Base-by-base conservation (phyloP, 2,888 invertebrate species). In the Adelognathus sp. region DNA sequence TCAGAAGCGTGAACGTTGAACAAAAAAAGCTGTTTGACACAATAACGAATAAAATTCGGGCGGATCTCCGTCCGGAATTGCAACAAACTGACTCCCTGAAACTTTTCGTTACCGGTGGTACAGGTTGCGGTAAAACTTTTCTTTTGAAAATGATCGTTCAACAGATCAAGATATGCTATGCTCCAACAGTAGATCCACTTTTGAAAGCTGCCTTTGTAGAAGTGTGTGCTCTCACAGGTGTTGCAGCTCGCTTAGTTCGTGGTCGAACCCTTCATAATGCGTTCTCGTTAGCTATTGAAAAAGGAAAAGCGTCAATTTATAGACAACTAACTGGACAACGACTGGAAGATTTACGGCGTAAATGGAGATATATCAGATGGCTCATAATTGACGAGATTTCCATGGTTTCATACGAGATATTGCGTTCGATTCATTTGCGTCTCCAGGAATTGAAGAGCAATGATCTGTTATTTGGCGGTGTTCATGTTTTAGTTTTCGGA, bases 81-180 rank as follows among this genome's bases (percentile, higher is more conserved):
- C 33, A 61, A 21, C 39, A 27, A 52, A n/a, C 39, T 29, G 71
- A 76, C 6, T 64, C 85, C 16, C 64, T 86, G 46, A 70, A 70
- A 39, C 60, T 87, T 6, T 86, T 88, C 77, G 83, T 88, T 3
- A 88, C 86, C 0, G 87, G 86, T 0, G 86, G 86, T 2, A 64
- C 75, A 4, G 78, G 75, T n/a, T n/a, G n/a, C n/a, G n/a, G n/a
- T n/a, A n/a, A n/a, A n/a, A n/a, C n/a, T n/a, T n/a, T n/a, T n/a
- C n/a, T n/a, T n/a, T n/a, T n/a, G n/a, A n/a, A n/a, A n/a, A n/a
- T n/a, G n/a, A n/a, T n/a, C n/a, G n/a, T n/a, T n/a, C n/a, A n/a
- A n/a, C n/a, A n/a, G n/a, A n/a, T n/a, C n/a, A n/a, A n/a, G n/a
- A n/a, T n/a, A n/a, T n/a, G n/a, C n/a, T n/a, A n/a, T n/a, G n/a